Percentiles rank a stretch among this genome's conserved stretches.
phyloP scores from a whole-genome alignment of 37 sponge, comb jelly and placozoan species.

The Beroe forskalii region DNA sequence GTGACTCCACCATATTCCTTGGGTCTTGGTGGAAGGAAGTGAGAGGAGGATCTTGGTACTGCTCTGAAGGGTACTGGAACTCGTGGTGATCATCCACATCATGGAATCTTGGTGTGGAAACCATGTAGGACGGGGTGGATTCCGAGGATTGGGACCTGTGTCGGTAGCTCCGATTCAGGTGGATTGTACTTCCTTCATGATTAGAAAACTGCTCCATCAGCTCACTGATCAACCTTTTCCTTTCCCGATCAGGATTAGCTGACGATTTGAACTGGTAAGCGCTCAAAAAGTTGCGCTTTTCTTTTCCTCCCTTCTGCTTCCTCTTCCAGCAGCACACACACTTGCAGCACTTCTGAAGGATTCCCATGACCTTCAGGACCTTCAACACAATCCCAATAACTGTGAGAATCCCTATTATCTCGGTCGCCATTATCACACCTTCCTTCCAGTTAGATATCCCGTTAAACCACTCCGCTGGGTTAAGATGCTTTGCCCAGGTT shows the following conservation, averaged over 20 bases:
- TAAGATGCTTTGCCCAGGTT: constrained; percentile 54
- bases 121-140: constrained; percentile 31
- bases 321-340: background rate
- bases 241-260: background rate
- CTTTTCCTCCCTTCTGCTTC: background rate
- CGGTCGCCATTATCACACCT: constrained; percentile 27
- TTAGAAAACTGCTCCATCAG: background rate
- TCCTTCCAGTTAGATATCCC: constrained; percentile 52
- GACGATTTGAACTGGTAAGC: background rate
- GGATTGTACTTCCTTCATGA: background rate
- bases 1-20: background rate
- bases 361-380: background rate
- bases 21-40: background rate
- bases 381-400: constrained; percentile 25
- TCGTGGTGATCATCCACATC: background rate
- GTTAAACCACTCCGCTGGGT: constrained; percentile 63
- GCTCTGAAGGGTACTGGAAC: background rate
- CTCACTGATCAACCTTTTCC: background rate
- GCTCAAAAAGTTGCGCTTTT: background rate
- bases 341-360: background rate
- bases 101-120: background rate
- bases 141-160: constrained; percentile 43
- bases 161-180: constrained; percentile 8
- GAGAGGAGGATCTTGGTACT: background rate
- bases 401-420: constrained; percentile 19